Base-by-base conservation (phyloP, 2,888 invertebrate genomes). In the Tinea semifulvella region DNA sequence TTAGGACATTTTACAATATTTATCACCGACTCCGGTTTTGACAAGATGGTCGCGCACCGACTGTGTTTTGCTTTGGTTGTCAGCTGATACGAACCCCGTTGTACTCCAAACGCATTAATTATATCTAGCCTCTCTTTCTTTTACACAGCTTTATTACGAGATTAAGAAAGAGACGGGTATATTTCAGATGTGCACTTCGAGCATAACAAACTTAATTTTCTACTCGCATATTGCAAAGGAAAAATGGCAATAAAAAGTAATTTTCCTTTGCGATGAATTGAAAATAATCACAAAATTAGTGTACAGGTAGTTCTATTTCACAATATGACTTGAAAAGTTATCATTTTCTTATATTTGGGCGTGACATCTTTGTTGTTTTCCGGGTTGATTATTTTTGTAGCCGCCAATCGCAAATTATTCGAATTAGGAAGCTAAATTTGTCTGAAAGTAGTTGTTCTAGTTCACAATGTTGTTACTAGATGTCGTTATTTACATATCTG, bases 11-110 rank as follows among this genome's bases (percentile, higher is more conserved):
- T 81, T 80, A 70, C 67, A 73, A 73, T 70, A 79, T 76, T 74
- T 77, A 75, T 71, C 72, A 69, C 74, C 68, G 75, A 70, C 70
- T 79, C 68, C 63, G 75, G 76, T 75, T 81, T 80, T 82, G 82
- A 82, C 82, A 82, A 82, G 81, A 82, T 81, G 82, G 81, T 82
- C 74, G 82, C 80, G 76, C 74, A 80, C 82, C 80, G 79, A 81
- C 81, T 82, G 82, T 82, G 82, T 81, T 82, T 81, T 82, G 82
- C 81, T 82, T 82, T 82, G 82, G 69, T 77, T 81, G 82, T 82
- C 82, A 82, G 82, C 82, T 82, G 82, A 82, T 82, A 82, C 74
- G 72, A 68, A 19, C 14, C 17, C 31, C 22, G 3, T 13, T 19
- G 19, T 5, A 3, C 17, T 14, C 13, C 5, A 22, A 22, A 40